Conservation (phyloP, 1,140 invertebrate genomes). For the Drosophila fuyamai region DNA sequence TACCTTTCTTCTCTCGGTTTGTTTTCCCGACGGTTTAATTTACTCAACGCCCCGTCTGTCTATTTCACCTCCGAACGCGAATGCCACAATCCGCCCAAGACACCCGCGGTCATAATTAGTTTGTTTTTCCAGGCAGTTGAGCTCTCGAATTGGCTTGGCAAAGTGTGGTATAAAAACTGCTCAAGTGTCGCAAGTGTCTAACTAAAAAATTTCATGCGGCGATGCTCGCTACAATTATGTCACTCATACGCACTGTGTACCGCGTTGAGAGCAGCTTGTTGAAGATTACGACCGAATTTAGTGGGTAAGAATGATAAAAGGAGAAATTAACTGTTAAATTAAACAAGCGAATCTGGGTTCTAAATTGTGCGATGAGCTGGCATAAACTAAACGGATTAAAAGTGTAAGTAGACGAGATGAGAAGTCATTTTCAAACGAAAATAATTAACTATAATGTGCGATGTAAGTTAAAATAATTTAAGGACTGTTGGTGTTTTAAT, state of each 20-base stretch:
- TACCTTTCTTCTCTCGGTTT: conserved; percentile 55
- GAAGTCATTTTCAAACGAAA: background rate
- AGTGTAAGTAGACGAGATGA: background rate
- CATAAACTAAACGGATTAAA: conserved; percentile 20
- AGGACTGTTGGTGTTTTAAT: background rate
- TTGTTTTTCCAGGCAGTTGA: conserved; percentile 81
- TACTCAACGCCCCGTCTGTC: conserved; percentile 53
- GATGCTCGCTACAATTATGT: conserved; percentile 63
- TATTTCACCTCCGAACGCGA: background rate
- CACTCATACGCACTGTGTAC: conserved; percentile 54
- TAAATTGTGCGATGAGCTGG: conserved; percentile 3
- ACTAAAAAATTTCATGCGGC: conserved; percentile 32
- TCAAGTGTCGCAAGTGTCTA: conserved; percentile 45
- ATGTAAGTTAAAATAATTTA: background rate
- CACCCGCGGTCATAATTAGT: conserved; percentile 79
- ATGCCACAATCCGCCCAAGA: conserved; percentile 33
- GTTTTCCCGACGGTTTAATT: conserved; percentile 75
- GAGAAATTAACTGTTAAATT: conserved; percentile 4
- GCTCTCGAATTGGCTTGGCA: conserved; percentile 66
- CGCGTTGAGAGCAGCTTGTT: conserved; percentile 16
- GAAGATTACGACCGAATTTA: conserved; percentile 17
- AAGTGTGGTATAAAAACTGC: conserved; percentile 48
- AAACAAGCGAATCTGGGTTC: background rate
- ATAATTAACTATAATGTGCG: background rate
- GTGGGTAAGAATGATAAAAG: background rate